A percentile compares a stretch with the other conserved stretches of the same genome.
Evolutionary conservation across 1,140 invertebrate species (phyloP).

Genomic region (Leptonema lineaticorne): DNA sequence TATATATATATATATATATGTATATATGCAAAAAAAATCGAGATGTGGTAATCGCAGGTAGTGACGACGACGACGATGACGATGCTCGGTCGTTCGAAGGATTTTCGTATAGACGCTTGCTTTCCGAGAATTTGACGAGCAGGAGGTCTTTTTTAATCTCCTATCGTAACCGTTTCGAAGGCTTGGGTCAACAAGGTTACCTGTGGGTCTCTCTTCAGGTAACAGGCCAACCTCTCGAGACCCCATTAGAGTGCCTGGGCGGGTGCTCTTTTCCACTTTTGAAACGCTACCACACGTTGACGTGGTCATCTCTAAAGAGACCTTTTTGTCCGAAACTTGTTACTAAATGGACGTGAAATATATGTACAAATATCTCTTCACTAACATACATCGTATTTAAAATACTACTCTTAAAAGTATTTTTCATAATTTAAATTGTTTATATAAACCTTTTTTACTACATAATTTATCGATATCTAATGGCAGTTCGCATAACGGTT

Average conservation of each 20-base stretch:
- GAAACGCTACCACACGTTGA: slow-evolving; percentile 18
- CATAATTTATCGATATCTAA: no score
- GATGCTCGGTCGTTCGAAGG: neutral
- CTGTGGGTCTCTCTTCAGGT: slow-evolving; percentile 32
- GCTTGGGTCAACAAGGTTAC: slow-evolving; percentile 36
- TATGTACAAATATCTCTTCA: neutral
- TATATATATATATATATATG: no score
- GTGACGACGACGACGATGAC: no score
- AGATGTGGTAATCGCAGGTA: neutral
- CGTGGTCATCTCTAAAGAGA: no score
- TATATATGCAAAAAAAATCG: neutral
- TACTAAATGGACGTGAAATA: no score
- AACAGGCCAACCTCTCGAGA: slow-evolving; percentile 36
- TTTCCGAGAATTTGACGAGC: slow-evolving; percentile 30
- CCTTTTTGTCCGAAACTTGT: no score
- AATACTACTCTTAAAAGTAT: no score
- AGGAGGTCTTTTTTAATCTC: slow-evolving; percentile 24
- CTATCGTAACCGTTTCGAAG: slow-evolving; percentile 15
- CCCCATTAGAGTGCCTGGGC: slow-evolving; percentile 29
- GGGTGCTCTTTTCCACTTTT: slow-evolving; percentile 8
- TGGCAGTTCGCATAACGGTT: no score
- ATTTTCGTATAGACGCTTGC: slow-evolving; percentile 9
- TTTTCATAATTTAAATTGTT: no score
- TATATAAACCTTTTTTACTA: no score
- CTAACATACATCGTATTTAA: no score